Conservation (phyloP, 2,797 vertebrate species). For the Micromesistius poutassou region DNA sequence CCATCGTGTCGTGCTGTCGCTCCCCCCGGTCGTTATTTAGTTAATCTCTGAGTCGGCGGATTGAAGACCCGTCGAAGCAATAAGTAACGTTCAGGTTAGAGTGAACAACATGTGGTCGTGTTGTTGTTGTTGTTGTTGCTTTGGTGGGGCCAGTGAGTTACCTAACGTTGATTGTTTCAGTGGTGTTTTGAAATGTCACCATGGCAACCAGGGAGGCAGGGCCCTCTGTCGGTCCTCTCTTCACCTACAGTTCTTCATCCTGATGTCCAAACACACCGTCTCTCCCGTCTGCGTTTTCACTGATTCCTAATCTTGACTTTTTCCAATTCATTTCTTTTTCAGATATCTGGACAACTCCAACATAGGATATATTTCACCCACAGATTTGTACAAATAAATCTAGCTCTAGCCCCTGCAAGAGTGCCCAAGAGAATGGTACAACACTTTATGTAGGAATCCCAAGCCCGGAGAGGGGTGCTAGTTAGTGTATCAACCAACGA, state of each 20-base stretch:
- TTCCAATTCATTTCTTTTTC: background rate
- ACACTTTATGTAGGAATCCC: background rate
- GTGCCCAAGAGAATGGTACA: background rate
- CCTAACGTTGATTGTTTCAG: background rate
- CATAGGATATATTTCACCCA: background rate
- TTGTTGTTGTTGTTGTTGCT: background rate
- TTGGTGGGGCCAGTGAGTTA: background rate
- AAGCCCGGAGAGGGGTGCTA: conserved; percentile 25
- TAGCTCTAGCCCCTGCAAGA: background rate
- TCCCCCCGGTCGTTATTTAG: background rate
- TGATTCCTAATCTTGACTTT: background rate
- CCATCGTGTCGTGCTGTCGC: conserved; percentile 26
- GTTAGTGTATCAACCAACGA: conserved; percentile 6
- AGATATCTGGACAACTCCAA: conserved; percentile 25
- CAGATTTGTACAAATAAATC: background rate
- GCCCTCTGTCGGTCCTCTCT: conserved; percentile 38
- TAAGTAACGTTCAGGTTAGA: background rate
- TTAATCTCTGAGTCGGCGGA: background rate
- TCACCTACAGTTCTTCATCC: background rate
- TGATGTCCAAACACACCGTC: background rate
- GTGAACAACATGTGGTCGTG: background rate
- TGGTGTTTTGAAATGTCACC: conserved; percentile 45
- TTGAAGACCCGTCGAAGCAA: background rate
- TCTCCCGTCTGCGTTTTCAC: background rate
- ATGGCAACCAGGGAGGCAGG: conserved; percentile 39